A percentile compares a stretch with the other conserved stretches of the same genome.
Conservation (phyloP, 2,888 invertebrate genomes). For the Eueremaeus valkanovi region DNA sequence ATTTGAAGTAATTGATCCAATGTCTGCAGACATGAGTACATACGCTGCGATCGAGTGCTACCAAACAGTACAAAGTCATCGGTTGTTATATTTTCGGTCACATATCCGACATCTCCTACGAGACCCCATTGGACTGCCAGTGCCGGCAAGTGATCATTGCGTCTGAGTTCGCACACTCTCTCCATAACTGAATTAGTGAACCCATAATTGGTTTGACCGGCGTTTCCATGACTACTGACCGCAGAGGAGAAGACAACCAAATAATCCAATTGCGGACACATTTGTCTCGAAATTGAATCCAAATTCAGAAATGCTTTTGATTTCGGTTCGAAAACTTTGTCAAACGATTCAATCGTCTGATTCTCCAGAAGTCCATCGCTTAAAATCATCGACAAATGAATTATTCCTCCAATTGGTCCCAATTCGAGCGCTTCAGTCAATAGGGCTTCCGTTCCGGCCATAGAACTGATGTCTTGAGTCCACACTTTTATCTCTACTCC, state of each 20-base stretch:
- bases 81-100: slow-evolving; percentile 77
- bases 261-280: slow-evolving; percentile 76
- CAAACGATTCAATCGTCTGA: slow-evolving; percentile 72
- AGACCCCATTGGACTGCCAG: slow-evolving; percentile 93
- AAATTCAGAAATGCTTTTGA: slow-evolving; percentile 68
- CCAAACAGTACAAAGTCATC: slow-evolving; percentile 91
- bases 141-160: slow-evolving; percentile 73
- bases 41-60: slow-evolving; percentile 82
- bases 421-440: slow-evolving; percentile 63
- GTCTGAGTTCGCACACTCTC: slow-evolving; percentile 80
- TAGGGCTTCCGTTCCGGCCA: slow-evolving; percentile 65
- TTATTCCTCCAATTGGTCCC: slow-evolving; percentile 77
- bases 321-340: slow-evolving; percentile 81
- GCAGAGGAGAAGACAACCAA: slow-evolving; percentile 94
- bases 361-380: slow-evolving; percentile 82
- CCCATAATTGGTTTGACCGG: slow-evolving; percentile 84
- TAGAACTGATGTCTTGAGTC: slow-evolving; percentile 63
- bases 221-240: slow-evolving; percentile 91
- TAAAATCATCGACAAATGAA: slow-evolving; percentile 80
- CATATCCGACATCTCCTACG: slow-evolving; percentile 92
- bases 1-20: slow-evolving; percentile 83
- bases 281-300: slow-evolving; percentile 81
- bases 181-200: slow-evolving; percentile 93
- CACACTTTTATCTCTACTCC: slow-evolving; percentile 66
- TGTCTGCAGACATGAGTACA: slow-evolving; percentile 86